A percentile compares a stretch with the other conserved stretches of the same genome.
These are phyloP conservation scores for Hymenochirus boettgeri DNA, from an alignment of 2,113 vertebrate genomes.

Conservation along the genomic window DNA sequence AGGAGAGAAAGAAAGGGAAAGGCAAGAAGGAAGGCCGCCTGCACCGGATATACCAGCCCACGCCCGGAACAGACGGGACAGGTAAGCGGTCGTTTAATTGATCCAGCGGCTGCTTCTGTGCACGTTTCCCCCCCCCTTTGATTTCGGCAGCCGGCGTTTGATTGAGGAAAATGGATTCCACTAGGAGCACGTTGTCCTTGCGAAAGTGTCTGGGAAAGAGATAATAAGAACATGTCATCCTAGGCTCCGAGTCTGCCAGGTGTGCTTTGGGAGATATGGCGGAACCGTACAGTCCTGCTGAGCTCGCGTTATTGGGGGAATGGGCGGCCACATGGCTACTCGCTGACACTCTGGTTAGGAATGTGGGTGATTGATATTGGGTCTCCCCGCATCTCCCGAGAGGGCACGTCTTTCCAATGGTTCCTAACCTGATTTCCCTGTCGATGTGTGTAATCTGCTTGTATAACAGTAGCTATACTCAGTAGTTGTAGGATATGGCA, in stretches of 20 bases:
- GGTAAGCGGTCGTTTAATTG: conserved; percentile 18
- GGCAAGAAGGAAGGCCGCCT: conserved; percentile 35
- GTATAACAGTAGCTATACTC: neutral
- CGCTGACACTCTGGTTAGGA: neutral
- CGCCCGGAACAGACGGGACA: conserved; percentile 29
- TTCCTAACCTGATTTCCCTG: too few species aligned
- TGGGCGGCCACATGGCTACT: neutral
- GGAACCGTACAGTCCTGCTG: conserved; percentile 11
- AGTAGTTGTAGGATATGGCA: neutral
- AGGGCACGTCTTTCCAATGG: too few species aligned
- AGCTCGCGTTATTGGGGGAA: conserved; percentile 8
- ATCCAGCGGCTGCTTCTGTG: conserved; percentile 27
- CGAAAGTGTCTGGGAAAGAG: conserved; percentile 49
- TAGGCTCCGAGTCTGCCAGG: conserved; percentile 12
- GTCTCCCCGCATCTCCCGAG: too few species aligned
- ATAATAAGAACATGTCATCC: conserved; percentile 7
- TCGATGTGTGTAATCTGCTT: too few species aligned
- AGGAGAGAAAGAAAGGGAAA: conserved; percentile 24
- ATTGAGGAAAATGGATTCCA: conserved; percentile 59
- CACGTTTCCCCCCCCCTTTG: neutral
- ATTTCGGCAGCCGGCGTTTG: conserved; percentile 47
- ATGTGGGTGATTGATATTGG: too few species aligned
- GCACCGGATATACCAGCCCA: conserved; percentile 24
- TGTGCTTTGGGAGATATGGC: conserved; percentile 35
- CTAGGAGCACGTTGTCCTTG: conserved; percentile 39